These are phyloP conservation scores for Oscheius sp. DNA, from an alignment of 2,888 invertebrate genomes.

Conservation along the genomic window DNA sequence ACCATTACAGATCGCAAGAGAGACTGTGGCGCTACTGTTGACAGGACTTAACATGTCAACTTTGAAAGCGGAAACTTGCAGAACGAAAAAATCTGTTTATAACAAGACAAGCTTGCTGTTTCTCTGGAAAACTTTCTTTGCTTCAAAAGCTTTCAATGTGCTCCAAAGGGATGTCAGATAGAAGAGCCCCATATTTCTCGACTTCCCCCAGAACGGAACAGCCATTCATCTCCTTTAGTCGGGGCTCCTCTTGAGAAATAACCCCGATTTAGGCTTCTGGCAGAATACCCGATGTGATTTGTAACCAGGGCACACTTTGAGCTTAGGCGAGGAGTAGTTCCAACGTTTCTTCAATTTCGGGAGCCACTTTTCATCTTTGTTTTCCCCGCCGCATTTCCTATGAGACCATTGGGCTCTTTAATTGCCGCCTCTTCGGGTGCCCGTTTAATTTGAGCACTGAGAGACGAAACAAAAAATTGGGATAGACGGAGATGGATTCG, in stretches of 20 bases:
- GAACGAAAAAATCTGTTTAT: too few species aligned
- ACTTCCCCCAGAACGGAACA: conserved; percentile 1
- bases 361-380: conserved; percentile 1
- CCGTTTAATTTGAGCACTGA: conserved; percentile 25
- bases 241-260: conserved; percentile 20
- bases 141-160: too few species aligned
- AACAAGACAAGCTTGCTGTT: too few species aligned
- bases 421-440: conserved; percentile 21
- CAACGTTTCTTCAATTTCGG: not conserved
- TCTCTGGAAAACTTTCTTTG: too few species aligned
- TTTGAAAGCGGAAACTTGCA: too few species aligned
- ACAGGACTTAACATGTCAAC: too few species aligned
- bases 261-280: conserved; percentile 17
- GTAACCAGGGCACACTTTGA: not conserved
- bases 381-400: conserved; percentile 19
- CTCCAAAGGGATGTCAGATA: too few species aligned
- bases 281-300: not conserved
- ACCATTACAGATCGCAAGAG: too few species aligned
- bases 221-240: conserved; percentile 23
- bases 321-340: not conserved
- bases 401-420: conserved; percentile 21
- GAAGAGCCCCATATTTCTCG: too few species aligned
- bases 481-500: not conserved
- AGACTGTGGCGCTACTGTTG: too few species aligned
- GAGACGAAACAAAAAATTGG: not conserved